phyloP scores from a whole-genome alignment of 2,113 vertebrate species.

The Saguinus midas region DNA sequence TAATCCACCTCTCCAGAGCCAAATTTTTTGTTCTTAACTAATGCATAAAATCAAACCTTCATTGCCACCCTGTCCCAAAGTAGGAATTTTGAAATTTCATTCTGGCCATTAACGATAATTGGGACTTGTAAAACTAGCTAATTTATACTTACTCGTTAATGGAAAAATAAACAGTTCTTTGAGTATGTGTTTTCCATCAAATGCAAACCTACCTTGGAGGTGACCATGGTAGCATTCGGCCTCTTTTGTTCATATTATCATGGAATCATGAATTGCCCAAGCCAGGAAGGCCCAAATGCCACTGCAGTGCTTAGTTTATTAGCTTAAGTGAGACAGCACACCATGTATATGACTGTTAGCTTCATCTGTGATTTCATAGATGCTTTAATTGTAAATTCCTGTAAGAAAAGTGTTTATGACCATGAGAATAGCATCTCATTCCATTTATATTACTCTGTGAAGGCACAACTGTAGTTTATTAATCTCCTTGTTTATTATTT shows the following conservation, averaged over 20 bases:
- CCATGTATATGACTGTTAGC: neutral
- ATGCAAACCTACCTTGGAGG: neutral
- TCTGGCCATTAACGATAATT: constrained; percentile 19
- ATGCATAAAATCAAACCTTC: constrained; percentile 40
- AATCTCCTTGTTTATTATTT: neutral
- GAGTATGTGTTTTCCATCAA: constrained; percentile 21
- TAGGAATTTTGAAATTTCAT: constrained; percentile 42
- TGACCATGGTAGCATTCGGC: neutral
- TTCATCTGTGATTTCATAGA: neutral
- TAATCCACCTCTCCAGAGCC: constrained; percentile 30
- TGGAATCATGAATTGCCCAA: neutral
- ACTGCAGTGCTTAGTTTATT: constrained; percentile 13
- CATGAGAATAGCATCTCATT: neutral
- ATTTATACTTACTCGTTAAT: neutral
- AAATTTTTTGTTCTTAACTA: constrained; percentile 44
- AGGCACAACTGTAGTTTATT: neutral
- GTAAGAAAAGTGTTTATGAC: constrained; percentile 23
- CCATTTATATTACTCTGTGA: neutral
- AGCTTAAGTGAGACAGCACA: neutral
- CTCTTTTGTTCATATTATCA: neutral
- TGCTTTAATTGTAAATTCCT: neutral
- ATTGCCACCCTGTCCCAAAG: constrained; percentile 21
- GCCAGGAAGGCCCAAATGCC: neutral
- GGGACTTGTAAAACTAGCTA: constrained; percentile 29
- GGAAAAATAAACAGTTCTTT: neutral